A percentile compares a stretch with the other conserved stretches of the same genome.
Evolutionary conservation across 2,113 vertebrate species (phyloP).

Genomic region (Pseudorectes ferrugineus): DNA sequence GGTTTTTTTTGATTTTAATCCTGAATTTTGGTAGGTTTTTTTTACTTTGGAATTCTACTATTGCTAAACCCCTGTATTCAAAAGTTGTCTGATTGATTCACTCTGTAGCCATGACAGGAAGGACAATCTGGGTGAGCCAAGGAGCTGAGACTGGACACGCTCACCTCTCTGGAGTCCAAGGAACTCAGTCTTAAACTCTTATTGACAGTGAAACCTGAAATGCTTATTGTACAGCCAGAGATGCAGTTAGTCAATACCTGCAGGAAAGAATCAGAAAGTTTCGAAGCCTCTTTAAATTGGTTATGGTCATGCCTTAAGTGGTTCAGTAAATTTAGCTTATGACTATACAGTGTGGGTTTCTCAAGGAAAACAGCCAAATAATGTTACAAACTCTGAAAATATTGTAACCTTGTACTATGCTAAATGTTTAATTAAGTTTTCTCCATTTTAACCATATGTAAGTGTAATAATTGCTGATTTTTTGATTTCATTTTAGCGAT

Average conservation of each 20-base stretch:
- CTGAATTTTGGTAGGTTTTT: not conserved
- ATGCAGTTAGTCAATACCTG: not conserved
- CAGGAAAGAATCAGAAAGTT: not conserved
- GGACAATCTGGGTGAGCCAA: not conserved
- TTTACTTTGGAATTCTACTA: not conserved
- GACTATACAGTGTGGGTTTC: not conserved
- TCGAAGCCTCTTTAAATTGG: not conserved
- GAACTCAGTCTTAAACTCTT: not conserved
- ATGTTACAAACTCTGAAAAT: not conserved
- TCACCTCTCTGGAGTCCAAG: not conserved
- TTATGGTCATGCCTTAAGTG: not conserved
- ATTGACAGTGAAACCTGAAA: not conserved
- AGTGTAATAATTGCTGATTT: not conserved
- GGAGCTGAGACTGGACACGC: not conserved
- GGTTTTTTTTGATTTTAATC: not conserved
- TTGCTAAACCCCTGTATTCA: not conserved
- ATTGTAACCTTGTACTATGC: not conserved
- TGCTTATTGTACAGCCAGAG: not conserved
- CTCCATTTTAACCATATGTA: not conserved
- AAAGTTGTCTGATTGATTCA: not conserved
- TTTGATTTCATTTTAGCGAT: not conserved
- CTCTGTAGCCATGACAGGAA: not conserved
- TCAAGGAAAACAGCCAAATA: not conserved
- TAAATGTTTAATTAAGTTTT: conserved; percentile 35
- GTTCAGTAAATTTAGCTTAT: not conserved